Percentiles rank a stretch among this genome's conserved stretches.
These are phyloP conservation scores for Meghimatium bilineatum DNA, from an alignment of 2,888 invertebrate species.

Conservation along the genomic window DNA sequence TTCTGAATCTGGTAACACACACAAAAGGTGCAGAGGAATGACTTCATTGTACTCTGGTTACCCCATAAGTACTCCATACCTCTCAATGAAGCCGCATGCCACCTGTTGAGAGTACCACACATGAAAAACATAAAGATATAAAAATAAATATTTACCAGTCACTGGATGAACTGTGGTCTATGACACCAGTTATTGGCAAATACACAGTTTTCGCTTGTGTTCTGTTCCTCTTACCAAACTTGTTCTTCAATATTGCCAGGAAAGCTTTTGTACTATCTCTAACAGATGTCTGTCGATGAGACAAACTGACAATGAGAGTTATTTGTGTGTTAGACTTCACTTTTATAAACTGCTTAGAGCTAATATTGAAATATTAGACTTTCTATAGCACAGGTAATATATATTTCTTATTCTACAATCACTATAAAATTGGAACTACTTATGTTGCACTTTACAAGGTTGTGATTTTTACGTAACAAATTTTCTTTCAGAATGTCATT, in stretches of 20 bases:
- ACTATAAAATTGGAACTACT: too few relatives aligned
- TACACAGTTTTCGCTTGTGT: conserved; percentile 69
- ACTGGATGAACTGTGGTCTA: neutral
- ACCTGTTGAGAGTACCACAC: neutral
- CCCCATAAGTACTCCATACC: neutral
- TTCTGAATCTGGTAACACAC: too few relatives aligned
- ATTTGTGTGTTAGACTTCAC: neutral
- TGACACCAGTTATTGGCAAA: conserved; percentile 63
- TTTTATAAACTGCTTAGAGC: neutral
- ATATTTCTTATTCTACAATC: too few relatives aligned
- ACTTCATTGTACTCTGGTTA: too few relatives aligned
- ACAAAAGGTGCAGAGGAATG: too few relatives aligned
- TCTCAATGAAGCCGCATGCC: neutral
- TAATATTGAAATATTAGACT: too few relatives aligned
- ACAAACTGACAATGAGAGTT: neutral
- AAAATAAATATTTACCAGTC: conserved; percentile 27
- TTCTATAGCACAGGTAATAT: too few relatives aligned
- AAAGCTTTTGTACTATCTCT: conserved; percentile 78
- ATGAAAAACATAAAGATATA: neutral
- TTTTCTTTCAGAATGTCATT: too few relatives aligned
- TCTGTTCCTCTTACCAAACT: conserved; percentile 70
- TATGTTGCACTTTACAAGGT: too few relatives aligned
- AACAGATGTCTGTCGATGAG: conserved; percentile 72
- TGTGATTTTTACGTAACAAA: too few relatives aligned
- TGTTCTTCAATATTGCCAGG: conserved; percentile 77